These are phyloP conservation scores for Papilio elwesi DNA, from an alignment of 2,888 invertebrate species.

Conservation along the genomic window DNA sequence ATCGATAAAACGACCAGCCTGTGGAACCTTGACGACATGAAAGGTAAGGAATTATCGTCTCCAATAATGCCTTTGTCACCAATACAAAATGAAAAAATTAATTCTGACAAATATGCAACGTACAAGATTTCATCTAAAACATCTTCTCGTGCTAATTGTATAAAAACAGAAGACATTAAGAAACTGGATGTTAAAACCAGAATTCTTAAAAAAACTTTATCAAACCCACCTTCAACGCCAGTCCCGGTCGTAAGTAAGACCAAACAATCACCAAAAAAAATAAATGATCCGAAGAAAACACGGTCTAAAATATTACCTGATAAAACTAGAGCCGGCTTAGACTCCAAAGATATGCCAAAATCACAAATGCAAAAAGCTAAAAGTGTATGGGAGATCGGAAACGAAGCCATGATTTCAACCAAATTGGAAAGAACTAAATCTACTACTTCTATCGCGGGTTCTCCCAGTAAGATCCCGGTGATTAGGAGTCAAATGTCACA, in stretches of 20 bases:
- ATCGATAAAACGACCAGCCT: conserved; percentile 84
- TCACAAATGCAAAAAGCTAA: conserved; percentile 80
- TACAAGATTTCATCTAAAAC: conserved; percentile 80
- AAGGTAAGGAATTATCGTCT: conserved; percentile 76
- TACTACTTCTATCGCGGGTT: conserved; percentile 82
- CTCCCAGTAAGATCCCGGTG: conserved; percentile 86
- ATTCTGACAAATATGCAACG: conserved; percentile 79
- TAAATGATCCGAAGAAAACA: conserved; percentile 72
- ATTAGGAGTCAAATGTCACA: conserved; percentile 81
- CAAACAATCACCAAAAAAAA: conserved; percentile 71
- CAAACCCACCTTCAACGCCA: conserved; percentile 80
- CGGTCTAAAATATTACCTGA: conserved; percentile 69
- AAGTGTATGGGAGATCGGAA: conserved; percentile 83
- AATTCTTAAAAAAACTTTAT: conserved; percentile 82
- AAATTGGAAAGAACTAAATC: conserved; percentile 79
- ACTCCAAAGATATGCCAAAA: conserved; percentile 68
- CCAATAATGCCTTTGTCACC: conserved; percentile 72
- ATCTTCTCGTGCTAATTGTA: conserved; percentile 66
- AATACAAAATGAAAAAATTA: conserved; percentile 69
- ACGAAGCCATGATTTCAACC: conserved; percentile 67
- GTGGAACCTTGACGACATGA: conserved; percentile 85
- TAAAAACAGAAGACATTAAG: conserved; percentile 77
- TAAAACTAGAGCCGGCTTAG: conserved; percentile 65
- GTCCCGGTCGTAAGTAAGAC: conserved; percentile 78
- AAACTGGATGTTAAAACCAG: conserved; percentile 82